Conservation (phyloP, 1,140 invertebrate species). For the Leptinotarsa defecta region DNA sequence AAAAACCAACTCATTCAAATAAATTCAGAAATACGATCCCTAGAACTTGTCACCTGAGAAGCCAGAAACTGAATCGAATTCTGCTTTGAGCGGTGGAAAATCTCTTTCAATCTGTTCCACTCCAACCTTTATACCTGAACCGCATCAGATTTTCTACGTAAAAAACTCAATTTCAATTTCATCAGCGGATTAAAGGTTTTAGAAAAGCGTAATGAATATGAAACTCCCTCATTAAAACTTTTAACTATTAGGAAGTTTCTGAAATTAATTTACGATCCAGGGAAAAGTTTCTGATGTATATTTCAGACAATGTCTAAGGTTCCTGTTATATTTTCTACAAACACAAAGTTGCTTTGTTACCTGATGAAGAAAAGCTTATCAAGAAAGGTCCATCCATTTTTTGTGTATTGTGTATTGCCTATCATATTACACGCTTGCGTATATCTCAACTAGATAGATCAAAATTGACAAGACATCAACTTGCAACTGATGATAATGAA, state of each 20-base stretch:
- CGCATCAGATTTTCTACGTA: neutral
- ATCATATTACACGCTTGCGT: too few species aligned
- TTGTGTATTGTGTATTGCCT: neutral
- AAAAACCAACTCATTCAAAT: too few species aligned
- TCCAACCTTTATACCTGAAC: too few species aligned
- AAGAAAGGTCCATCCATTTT: neutral
- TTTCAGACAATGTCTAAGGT: constrained; percentile 1
- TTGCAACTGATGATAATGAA: too few species aligned
- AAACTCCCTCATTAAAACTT: constrained; percentile 8
- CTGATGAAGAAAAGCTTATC: neutral
- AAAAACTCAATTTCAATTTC: constrained; percentile 4
- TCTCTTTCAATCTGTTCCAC: too few species aligned
- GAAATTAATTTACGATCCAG: neutral
- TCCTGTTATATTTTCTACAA: neutral
- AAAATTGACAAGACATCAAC: too few species aligned
- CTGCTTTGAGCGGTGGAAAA: too few species aligned
- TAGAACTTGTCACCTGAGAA: too few species aligned
- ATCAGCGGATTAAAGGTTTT: neutral
- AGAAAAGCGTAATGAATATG: constrained; percentile 3
- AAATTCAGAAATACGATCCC: too few species aligned
- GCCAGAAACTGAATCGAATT: too few species aligned
- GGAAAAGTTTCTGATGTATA: neutral
- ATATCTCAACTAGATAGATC: too few species aligned
- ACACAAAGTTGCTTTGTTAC: neutral
- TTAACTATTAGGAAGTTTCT: constrained; percentile 3